These are phyloP conservation scores for Trematomus loennbergii DNA, from an alignment of 2,113 vertebrate species.

Conservation along the genomic window DNA sequence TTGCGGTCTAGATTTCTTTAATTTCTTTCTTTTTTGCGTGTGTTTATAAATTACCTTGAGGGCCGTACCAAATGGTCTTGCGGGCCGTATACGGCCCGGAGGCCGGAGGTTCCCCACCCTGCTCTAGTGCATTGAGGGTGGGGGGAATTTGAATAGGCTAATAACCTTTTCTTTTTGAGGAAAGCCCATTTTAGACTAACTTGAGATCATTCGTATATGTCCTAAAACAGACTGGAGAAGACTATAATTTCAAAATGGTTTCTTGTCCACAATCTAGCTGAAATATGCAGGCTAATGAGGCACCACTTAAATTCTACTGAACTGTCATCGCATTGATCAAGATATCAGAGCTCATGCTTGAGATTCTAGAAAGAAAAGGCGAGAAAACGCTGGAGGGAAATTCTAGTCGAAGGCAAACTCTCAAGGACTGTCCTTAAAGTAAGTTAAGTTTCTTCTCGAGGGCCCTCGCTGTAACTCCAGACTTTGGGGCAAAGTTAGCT, in stretches of 20 bases:
- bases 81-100: no score
- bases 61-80: no score
- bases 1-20: no score
- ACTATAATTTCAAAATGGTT: not conserved
- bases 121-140: not conserved
- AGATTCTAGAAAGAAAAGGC: not conserved
- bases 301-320: not conserved
- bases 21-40: no score
- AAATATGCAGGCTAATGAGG: not conserved
- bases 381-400: constrained; percentile 8
- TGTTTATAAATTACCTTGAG: no score
- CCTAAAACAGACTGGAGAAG: not conserved
- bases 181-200: not conserved
- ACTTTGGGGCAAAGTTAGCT: constrained; percentile 77
- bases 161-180: not conserved
- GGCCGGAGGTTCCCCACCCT: no score
- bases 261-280: not conserved
- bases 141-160: not conserved
- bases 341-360: not conserved
- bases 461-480: constrained; percentile 75
- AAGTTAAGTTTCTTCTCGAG: constrained; percentile 65
- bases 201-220: not conserved
- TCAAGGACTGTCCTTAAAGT: constrained; percentile 77
- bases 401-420: constrained; percentile 51
- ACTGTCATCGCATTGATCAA: not conserved